Percentiles rank a stretch among this genome's conserved stretches.
phyloP scores from a whole-genome alignment of 2,888 invertebrate species.

The Leucoptera coffeella region DNA sequence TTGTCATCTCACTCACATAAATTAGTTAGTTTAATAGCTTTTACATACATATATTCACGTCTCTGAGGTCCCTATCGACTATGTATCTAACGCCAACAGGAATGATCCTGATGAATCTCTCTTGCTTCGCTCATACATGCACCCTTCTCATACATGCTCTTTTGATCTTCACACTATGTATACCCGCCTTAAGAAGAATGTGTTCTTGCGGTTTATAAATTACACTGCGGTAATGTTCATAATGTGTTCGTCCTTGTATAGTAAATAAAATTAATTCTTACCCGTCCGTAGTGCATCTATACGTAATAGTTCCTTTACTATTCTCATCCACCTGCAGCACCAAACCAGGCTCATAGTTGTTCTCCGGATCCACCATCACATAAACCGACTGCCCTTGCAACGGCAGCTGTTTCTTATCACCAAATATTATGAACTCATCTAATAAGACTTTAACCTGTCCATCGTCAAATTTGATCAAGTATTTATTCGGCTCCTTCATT shows the following conservation, averaged over 20 bases:
- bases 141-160: too few species aligned
- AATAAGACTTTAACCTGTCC: conserved; percentile 52
- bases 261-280: conserved; percentile 12
- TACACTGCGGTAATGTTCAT: not conserved
- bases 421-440: conserved; percentile 57
- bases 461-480: conserved; percentile 59
- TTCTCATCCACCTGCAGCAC: conserved; percentile 40
- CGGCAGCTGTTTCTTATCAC: conserved; percentile 40
- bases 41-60: too few species aligned
- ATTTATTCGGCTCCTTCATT: conserved; percentile 53
- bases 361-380: conserved; percentile 46
- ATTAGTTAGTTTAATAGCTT: too few species aligned
- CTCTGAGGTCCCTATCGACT: too few species aligned
- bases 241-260: not conserved
- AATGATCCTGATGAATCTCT: too few species aligned
- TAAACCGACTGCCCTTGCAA: conserved; percentile 49
- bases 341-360: conserved; percentile 47
- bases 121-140: too few species aligned
- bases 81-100: too few species aligned
- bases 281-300: conserved; percentile 44
- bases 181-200: too few species aligned
- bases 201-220: too few species aligned
- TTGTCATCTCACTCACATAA: too few species aligned
- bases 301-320: conserved; percentile 32
- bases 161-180: too few species aligned